Evolutionary conservation across 2,888 invertebrate species (phyloP), one percentile per base, ranked within the genome.

Genomic region (Cephus pulcher): DNA sequence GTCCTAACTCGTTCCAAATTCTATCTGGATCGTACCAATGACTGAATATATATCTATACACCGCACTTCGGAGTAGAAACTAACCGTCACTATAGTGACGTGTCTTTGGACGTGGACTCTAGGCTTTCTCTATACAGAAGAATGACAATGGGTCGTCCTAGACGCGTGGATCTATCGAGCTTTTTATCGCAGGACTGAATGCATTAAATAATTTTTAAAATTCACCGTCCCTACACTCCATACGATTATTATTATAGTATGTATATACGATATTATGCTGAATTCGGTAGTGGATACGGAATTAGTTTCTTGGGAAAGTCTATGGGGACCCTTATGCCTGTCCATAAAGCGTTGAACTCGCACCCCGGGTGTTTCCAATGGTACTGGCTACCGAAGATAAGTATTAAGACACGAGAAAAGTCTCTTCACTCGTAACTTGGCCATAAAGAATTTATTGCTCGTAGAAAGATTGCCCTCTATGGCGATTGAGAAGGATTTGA

Each of bases 401-500:
- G 80, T 76, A 81, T 81, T 81, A 77, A 79, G 79, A 78, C 79
- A 76, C 40, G 71, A 68, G 40, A n/a, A 77, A 76, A 73, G 32
- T 71, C 33, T 71, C 71, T 32, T 32, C 71, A 23, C 71, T 12
- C 12, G 33, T 32, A 32, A 34, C 33, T 11, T 32, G 32, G 32
- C 32, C 4, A 71, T 71, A 71, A 76, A 80, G 34, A 74, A 30
- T 56, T 69, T 76, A 56, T 76, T 71, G 77, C 76, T 70, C 76
- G 69, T 73, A 74, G 37, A 73, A 75, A 77, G 80, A 81, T 84
- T 76, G 77, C 80, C 81, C 73, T 69, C 69, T 23, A 6, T 68
- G 71, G 34, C 30, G 79, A 80, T 76, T 79, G 77, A 69, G 74
- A 77, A 79, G 74, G 81, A 84, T 85, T 85, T 82, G 82, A 87